Base-by-base conservation (phyloP, 1,140 invertebrate species). In the Idris sp. region DNA sequence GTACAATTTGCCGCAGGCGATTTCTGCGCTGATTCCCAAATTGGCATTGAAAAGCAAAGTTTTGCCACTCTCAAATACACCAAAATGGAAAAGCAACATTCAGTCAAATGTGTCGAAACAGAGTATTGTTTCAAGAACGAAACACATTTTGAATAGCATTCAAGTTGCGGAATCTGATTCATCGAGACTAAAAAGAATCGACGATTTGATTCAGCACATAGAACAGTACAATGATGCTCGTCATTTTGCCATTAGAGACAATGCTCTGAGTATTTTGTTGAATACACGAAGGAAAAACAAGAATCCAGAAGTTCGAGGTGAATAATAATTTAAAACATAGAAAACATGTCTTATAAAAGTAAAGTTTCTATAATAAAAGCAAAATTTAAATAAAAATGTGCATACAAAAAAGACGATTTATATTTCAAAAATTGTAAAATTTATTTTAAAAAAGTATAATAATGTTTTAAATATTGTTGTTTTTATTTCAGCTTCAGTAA, bases 221-320 rank as follows among this genome's bases (percentile, higher is more conserved):
- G 88, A 91, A 41, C 89, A 92, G 53, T 93, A 92, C 86, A 92
- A 93, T 0, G 91, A 93, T 78, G 90, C 93, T 2, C 91, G 91
- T 75, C 89, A 91, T 81, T 86, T 91, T 61, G 92, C 93, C 58
- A 89, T 93, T 11, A 93, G 92, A 91, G 90, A 91, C 72, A 91
- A 91, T 51, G 91, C 89, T 2, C 86, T 94, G 30, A 84, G 89
- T 11, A 81, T 90, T 43, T 81, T 94, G n/a, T 81, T 94, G 26
- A 86, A 86, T 46, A 73, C 90, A 10, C 79, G 87, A 38, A 62
- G 76, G 16, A 82, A 76, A 46, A 78, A 74, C 9, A 85, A 79
- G 58, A 83, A 90, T 83, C 56, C 81, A 79, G 78, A 89, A 64
- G 74, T 85, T 77, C 76, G 86, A 79, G 75, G 85, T 85, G n/a